These are phyloP conservation scores for Trypoxylon attenuatum DNA, from an alignment of 2,888 invertebrate species.

Conservation along the genomic window DNA sequence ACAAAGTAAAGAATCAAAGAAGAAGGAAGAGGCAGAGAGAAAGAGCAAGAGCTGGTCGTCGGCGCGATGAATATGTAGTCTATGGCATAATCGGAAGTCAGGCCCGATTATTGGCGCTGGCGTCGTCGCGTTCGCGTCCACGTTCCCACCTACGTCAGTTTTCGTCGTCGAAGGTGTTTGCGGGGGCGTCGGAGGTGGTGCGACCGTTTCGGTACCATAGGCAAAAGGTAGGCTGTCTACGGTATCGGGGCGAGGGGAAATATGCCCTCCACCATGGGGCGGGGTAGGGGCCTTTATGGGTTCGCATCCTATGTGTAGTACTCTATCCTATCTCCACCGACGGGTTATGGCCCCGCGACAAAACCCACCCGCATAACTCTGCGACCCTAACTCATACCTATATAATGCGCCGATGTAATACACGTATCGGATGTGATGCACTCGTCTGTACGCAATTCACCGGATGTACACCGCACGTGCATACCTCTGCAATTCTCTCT, in stretches of 20 bases:
- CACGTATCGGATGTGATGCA: conserved; percentile 34
- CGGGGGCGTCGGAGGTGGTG: conserved; percentile 44
- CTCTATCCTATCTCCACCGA: conserved; percentile 66
- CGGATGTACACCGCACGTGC: not conserved
- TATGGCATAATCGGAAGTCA: conserved; percentile 51
- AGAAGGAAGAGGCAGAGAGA: not conserved
- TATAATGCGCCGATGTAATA: too few relatives aligned
- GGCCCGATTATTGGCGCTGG: conserved; percentile 47
- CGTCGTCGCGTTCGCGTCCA: conserved; percentile 28
- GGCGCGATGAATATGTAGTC: conserved; percentile 45
- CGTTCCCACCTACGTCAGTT: conserved; percentile 41
- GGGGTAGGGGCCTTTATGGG: conserved; percentile 67
- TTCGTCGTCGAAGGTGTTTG: conserved; percentile 50
- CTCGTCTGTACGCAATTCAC: not conserved
- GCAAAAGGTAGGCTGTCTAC: conserved; percentile 54
- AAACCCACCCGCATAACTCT: conserved; percentile 57
- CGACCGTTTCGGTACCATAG: too few relatives aligned
- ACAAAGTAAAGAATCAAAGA: too few relatives aligned
- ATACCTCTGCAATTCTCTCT: conserved; percentile 2
- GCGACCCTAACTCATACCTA: conserved; percentile 36
- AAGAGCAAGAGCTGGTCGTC: not conserved
- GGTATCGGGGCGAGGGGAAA: too few relatives aligned
- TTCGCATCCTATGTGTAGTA: conserved; percentile 72
- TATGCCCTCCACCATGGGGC: not conserved
- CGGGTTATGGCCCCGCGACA: conserved; percentile 67